Evolutionary conservation across 2,797 vertebrate genomes (phyloP).

Genomic region (Myotis daubentonii): DNA sequence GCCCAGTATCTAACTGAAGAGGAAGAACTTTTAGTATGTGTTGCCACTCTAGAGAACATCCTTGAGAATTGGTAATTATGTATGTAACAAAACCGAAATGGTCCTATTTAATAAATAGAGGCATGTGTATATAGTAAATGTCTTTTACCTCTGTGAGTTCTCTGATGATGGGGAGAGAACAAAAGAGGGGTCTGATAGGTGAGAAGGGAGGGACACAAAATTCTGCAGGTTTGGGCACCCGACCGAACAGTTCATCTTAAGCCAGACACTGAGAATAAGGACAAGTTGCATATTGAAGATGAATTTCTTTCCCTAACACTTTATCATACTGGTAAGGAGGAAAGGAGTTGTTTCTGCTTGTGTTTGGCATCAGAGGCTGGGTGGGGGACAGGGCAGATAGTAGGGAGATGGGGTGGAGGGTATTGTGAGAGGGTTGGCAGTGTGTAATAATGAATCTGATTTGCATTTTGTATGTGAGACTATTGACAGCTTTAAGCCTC

Average conservation of each 20-base stretch:
- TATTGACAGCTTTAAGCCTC: not conserved
- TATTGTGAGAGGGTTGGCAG: not conserved
- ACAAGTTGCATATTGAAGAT: no score
- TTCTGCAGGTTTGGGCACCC: no score
- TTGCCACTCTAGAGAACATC: not conserved
- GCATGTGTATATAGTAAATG: no score
- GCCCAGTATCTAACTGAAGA: accelerated
- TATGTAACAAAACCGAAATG: not conserved
- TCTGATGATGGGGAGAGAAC: no score
- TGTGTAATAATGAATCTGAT: not conserved
- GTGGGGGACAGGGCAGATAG: accelerated
- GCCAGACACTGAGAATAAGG: no score
- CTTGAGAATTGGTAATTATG: not conserved
- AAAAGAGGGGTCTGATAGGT: no score
- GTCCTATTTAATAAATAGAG: not conserved
- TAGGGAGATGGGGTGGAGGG: no score
- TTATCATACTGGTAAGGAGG: not conserved
- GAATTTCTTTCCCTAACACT: no score
- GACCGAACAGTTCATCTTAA: no score
- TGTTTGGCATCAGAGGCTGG: not conserved
- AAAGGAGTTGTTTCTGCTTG: not conserved
- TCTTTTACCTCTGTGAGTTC: no score
- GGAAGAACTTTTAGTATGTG: accelerated
- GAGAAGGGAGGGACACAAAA: no score
- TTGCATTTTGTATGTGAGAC: not conserved